Evolutionary conservation across 2,797 vertebrate species (phyloP).

Genomic region (Gobio occitaniae): DNA sequence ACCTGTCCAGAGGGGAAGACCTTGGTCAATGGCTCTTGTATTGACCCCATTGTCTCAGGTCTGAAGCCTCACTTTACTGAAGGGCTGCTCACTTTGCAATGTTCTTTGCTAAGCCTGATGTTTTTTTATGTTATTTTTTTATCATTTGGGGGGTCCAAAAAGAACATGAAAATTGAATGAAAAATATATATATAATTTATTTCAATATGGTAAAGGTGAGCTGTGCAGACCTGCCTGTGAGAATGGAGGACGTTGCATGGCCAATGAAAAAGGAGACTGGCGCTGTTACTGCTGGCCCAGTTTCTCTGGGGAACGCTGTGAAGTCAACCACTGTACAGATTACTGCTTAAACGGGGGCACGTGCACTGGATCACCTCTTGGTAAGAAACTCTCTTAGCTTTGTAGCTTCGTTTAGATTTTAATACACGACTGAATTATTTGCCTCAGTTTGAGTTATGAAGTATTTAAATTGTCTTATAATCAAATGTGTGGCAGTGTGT

Average conservation of each 20-base stretch:
- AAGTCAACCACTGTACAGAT: slow-evolving; percentile 94
- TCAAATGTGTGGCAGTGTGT: not conserved
- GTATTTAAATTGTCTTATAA: not conserved
- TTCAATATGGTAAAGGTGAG: slow-evolving; percentile 80
- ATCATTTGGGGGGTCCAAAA: not conserved
- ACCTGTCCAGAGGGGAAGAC: slow-evolving; percentile 94
- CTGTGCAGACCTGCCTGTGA: slow-evolving; percentile 91
- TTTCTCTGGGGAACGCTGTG: slow-evolving; percentile 95
- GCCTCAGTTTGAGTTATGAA: not conserved
- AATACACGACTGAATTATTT: not conserved
- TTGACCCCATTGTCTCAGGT: slow-evolving; percentile 88
- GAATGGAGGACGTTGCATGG: slow-evolving; percentile 94
- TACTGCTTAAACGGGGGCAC: slow-evolving; percentile 97
- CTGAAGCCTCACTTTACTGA: slow-evolving; percentile 37
- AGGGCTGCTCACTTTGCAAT: not conserved
- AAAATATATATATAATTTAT: slow-evolving; percentile 13
- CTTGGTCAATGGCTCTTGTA: slow-evolving; percentile 91
- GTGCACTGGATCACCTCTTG: slow-evolving; percentile 90
- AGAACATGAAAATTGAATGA: not conserved
- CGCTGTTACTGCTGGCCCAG: slow-evolving; percentile 97
- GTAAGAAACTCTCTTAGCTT: slow-evolving; percentile 74
- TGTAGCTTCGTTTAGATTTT: not conserved
- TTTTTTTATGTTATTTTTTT: not conserved
- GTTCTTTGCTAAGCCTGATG: not conserved
- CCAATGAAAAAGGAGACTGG: slow-evolving; percentile 94